phyloP scores from a whole-genome alignment of 2,797 vertebrate genomes.

The Hyperoplus immaculatus region DNA sequence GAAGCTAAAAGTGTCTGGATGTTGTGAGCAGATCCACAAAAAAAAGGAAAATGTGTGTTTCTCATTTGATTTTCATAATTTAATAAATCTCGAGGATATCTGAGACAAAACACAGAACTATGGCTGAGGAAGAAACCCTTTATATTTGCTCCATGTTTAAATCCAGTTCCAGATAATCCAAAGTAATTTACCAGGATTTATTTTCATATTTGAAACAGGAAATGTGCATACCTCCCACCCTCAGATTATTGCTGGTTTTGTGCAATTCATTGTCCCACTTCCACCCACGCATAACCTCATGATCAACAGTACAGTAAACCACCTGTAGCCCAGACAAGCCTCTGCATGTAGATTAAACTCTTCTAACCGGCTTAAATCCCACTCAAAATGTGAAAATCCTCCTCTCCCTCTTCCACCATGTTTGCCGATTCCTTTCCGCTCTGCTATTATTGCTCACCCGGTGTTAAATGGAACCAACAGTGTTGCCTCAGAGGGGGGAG shows the following conservation, averaged over 20 bases:
- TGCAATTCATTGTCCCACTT: constrained; percentile 38
- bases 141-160: constrained; percentile 11
- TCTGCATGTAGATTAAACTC: constrained; percentile 2
- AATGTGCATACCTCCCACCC: constrained; percentile 11
- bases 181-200: constrained; percentile 18
- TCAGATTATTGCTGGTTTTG: constrained; percentile 45
- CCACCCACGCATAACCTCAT: constrained; percentile 24
- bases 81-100: not conserved
- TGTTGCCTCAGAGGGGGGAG: constrained; percentile 46
- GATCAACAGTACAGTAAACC: constrained; percentile 8
- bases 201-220: constrained; percentile 50
- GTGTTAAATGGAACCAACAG: constrained; percentile 23
- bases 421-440: constrained; percentile 12
- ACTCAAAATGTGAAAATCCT: constrained; percentile 12
- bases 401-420: not conserved
- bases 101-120: constrained; percentile 21
- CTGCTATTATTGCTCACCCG: constrained; percentile 9
- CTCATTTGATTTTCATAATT: constrained; percentile 21
- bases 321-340: not conserved
- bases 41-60: constrained; percentile 10
- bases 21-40: constrained; percentile 20
- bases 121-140: not conserved
- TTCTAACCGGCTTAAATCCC: constrained; percentile 19
- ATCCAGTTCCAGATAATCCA: constrained; percentile 31
- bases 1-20: constrained; percentile 41